phyloP scores from a whole-genome alignment of 1,140 invertebrate genomes.

The Drosophila repletoides region DNA sequence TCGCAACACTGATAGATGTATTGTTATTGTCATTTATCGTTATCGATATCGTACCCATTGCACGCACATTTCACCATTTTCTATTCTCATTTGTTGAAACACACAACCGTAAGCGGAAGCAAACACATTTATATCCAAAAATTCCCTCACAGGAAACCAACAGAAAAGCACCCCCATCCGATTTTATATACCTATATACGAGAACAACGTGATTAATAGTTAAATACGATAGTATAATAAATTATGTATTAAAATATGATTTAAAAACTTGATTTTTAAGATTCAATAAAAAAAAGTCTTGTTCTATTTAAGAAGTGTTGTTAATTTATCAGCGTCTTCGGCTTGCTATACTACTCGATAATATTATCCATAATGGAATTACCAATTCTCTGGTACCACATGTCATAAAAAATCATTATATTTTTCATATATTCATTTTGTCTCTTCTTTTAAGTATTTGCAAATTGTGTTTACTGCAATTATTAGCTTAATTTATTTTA shows the following conservation, averaged over 20 bases:
- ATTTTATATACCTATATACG: background rate
- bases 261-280: conserved; percentile 17
- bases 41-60: conserved; percentile 42
- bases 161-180: background rate
- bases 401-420: background rate
- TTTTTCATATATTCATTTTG: conserved; percentile 1
- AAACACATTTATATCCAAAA: background rate
- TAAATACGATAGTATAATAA: conserved; percentile 8
- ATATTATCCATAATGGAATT: background rate
- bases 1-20: conserved; percentile 37
- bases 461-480: background rate
- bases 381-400: background rate
- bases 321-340: conserved; percentile 27
- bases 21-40: conserved; percentile 30
- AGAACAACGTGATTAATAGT: conserved; percentile 6
- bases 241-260: conserved; percentile 34
- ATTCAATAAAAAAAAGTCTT: conserved; percentile 30
- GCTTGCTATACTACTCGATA: background rate
- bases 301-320: conserved; percentile 38
- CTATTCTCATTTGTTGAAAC: background rate
- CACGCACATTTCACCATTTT: conserved; percentile 32
- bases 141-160: background rate
- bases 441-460: background rate
- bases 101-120: conserved; percentile 14
- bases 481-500: conserved; percentile 25